phyloP scores from a whole-genome alignment of 2,888 invertebrate genomes.

The Spodoptera picta region DNA sequence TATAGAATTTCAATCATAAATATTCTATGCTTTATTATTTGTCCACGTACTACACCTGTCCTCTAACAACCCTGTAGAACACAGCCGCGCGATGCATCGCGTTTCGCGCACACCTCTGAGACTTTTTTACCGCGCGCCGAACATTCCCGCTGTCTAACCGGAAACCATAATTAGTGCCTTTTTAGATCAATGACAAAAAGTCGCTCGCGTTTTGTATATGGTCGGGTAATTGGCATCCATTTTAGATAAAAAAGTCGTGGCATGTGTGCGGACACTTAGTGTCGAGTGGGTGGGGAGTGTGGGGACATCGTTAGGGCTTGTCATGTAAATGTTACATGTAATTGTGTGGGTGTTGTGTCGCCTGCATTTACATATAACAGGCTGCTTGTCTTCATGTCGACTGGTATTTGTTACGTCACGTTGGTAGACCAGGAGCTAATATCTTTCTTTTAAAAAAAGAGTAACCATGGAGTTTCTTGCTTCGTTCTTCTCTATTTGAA shows the following conservation, averaged over 20 bases:
- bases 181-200: slow-evolving; percentile 65
- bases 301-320: slow-evolving; percentile 27
- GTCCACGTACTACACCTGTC: too few relatives aligned
- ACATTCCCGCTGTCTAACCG: slow-evolving; percentile 62
- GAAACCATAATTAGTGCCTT: slow-evolving; percentile 70
- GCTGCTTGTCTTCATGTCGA: background rate
- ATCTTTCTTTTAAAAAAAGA: too few relatives aligned
- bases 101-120: slow-evolving; percentile 63
- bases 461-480: too few relatives aligned
- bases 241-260: slow-evolving; percentile 51
- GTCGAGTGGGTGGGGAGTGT: slow-evolving; percentile 52
- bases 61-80: slow-evolving; percentile 50
- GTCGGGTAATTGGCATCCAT: slow-evolving; percentile 67
- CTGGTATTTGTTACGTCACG: background rate
- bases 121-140: slow-evolving; percentile 64
- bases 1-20: too few relatives aligned
- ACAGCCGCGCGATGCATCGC: slow-evolving; percentile 47
- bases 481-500: too few relatives aligned
- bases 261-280: slow-evolving; percentile 49
- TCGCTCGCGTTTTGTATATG: slow-evolving; percentile 59
- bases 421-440: too few relatives aligned
- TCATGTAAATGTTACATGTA: background rate
- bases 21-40: too few relatives aligned
- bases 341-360: background rate
- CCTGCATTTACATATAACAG: slow-evolving; percentile 16